These are phyloP conservation scores for Heliconius hermathena DNA, from an alignment of 1,140 invertebrate genomes.

Conservation along the genomic window DNA sequence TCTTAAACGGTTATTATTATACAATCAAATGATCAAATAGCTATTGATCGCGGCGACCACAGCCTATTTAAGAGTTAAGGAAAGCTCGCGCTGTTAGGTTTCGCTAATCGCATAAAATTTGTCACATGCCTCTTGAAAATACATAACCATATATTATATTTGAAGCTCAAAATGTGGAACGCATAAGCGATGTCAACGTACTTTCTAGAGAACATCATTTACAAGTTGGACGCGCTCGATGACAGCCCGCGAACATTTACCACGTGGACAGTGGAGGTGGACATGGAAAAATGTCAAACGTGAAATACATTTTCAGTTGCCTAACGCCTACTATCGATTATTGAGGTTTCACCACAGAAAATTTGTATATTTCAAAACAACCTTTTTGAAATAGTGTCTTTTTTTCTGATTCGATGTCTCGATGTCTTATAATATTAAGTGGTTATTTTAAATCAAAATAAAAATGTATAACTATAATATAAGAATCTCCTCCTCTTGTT, in stretches of 20 bases:
- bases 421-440: too few species aligned
- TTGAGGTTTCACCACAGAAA: background rate
- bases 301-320: constrained; percentile 6
- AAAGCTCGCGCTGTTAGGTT: background rate
- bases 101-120: constrained; percentile 37
- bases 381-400: too few species aligned
- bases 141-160: constrained; percentile 37
- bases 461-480: too few species aligned
- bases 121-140: constrained; percentile 37
- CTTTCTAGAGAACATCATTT: constrained; percentile 60
- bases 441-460: too few species aligned
- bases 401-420: too few species aligned
- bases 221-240: constrained; percentile 48
- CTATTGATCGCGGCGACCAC: background rate
- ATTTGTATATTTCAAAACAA: too few species aligned
- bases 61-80: background rate
- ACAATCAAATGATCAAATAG: background rate
- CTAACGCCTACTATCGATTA: background rate
- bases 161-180: constrained; percentile 42
- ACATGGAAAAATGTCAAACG: constrained; percentile 21
- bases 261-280: constrained; percentile 15
- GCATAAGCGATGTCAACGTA: constrained; percentile 50
- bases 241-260: constrained; percentile 38
- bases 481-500: too few species aligned
- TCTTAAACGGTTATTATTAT: background rate